Percentiles rank a stretch among this genome's conserved stretches.
Evolutionary conservation across 2,888 invertebrate genomes (phyloP).

Genomic region (Drosophila leonis): DNA sequence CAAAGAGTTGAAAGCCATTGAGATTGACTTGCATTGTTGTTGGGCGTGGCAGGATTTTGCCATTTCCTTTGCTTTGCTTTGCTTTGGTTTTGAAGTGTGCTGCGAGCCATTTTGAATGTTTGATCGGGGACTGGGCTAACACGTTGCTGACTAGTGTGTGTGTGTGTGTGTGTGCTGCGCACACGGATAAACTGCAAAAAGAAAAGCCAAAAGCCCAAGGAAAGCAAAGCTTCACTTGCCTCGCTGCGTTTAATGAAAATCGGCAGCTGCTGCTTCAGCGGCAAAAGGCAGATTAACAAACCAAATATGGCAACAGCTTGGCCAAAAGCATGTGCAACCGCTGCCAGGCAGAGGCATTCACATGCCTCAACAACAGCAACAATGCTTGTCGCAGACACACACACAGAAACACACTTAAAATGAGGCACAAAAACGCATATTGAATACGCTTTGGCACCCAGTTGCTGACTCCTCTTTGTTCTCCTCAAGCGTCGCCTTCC

Average conservation of each 20-base stretch:
- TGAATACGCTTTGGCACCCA: slow-evolving; percentile 45
- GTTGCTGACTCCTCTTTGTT: slow-evolving; percentile 9
- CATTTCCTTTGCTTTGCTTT: slow-evolving; percentile 19
- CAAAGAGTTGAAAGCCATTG: slow-evolving; percentile 39
- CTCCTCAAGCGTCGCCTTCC: neutral
- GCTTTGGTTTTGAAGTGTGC: slow-evolving; percentile 24
- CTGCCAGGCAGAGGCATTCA: slow-evolving; percentile 3
- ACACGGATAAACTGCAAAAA: slow-evolving; percentile 13
- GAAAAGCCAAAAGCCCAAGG: slow-evolving; percentile 4
- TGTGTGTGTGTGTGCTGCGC: slow-evolving; percentile 8
- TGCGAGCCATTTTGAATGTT: slow-evolving; percentile 38
- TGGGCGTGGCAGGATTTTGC: slow-evolving; percentile 33
- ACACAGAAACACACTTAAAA: slow-evolving; percentile 4
- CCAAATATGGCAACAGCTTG: slow-evolving; percentile 33
- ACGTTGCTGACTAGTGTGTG: neutral
- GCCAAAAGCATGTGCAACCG: slow-evolving; percentile 15
- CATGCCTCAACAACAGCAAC: slow-evolving; percentile 22
- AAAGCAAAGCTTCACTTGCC: neutral
- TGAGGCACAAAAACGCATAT: slow-evolving; percentile 39
- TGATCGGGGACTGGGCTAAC: slow-evolving; percentile 20
- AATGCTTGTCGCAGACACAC: slow-evolving; percentile 16
- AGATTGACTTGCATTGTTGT: slow-evolving; percentile 34
- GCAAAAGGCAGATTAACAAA: slow-evolving; percentile 40
- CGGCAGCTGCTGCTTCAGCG: slow-evolving; percentile 39
- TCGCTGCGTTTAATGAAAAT: slow-evolving; percentile 50